Base-by-base conservation (phyloP, 1,140 invertebrate species). In the Scaptomyza montana region DNA sequence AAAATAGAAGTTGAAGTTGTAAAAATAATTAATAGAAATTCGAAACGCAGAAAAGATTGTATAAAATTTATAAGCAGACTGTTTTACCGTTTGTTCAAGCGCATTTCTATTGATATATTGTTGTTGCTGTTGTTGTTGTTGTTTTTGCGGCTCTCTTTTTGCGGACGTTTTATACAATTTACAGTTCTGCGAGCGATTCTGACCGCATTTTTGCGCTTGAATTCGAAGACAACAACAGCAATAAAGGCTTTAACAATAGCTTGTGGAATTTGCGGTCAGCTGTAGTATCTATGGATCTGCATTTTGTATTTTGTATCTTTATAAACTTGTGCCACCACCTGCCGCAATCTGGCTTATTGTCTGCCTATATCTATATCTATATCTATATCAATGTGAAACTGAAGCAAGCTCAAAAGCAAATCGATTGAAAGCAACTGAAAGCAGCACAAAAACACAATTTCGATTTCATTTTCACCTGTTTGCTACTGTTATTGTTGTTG, bases 391-490 rank as follows among this genome's bases (percentile, higher is more conserved):
- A 16, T 16, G 39, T 43, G 39, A n/a, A 43, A 43, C 12, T 43
- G 39, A 43, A 43, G 39, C 39, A 43, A n/a, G 39, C 39, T 4
- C 36, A 12, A 39, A 30, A 43, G 39, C 59, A 64, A 45, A 62
- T 62, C 66, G 65, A 69, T 62, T 57, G 59, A 74, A 74, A 74
- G 71, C 65, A 57, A 28, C 71, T 57, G 59, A 74, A 74, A 74
- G 71, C 65, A 57, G 39, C 71, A 33, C 30, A 19, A 47, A 53
- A 60, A 39, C 16, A 25, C 63, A 84, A 77, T 77, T 85, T 87
- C 82, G 76, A 89, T 87, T 87, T 87, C 82, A 87, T 87, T 87
- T 87, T 89, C 84, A 87, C 82, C 82, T 89, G 79, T 61, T 78
- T 6, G 30, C 30, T 16, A 16, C 16, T 16, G 16, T 16, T 16